Evolutionary conservation across 1,140 invertebrate genomes (phyloP).

Genomic region (Aplysia californica): DNA sequence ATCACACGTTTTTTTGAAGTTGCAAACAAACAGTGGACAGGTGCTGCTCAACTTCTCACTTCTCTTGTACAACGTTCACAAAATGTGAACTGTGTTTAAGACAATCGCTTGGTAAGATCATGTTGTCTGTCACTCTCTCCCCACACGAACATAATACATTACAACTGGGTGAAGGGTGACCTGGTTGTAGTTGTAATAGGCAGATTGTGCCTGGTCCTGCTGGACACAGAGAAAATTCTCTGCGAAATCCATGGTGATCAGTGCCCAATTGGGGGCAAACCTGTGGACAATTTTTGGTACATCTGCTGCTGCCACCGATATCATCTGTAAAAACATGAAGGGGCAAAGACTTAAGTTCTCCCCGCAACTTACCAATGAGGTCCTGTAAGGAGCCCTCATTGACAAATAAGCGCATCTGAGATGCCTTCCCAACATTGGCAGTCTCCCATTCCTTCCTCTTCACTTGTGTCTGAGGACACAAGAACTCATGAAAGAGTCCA

Average conservation of each 20-base stretch:
- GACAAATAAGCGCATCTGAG: neutral
- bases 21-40: no score
- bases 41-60: no score
- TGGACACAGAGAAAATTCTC: neutral
- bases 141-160: no score
- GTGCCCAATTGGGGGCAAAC: neutral
- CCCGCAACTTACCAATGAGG: neutral
- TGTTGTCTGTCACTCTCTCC: no score
- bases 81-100: no score
- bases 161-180: neutral
- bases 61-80: no score
- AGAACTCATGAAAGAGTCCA: no score
- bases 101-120: no score
- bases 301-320: no score
- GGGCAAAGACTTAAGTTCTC: neutral
- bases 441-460: neutral
- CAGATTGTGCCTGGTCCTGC: neutral
- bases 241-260: neutral
- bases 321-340: neutral
- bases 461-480: neutral
- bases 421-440: neutral
- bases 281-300: neutral
- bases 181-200: neutral
- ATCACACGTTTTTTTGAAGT: no score
- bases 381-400: neutral